Base-by-base conservation (phyloP, 2,888 invertebrate species). In the Congeria kusceri region DNA sequence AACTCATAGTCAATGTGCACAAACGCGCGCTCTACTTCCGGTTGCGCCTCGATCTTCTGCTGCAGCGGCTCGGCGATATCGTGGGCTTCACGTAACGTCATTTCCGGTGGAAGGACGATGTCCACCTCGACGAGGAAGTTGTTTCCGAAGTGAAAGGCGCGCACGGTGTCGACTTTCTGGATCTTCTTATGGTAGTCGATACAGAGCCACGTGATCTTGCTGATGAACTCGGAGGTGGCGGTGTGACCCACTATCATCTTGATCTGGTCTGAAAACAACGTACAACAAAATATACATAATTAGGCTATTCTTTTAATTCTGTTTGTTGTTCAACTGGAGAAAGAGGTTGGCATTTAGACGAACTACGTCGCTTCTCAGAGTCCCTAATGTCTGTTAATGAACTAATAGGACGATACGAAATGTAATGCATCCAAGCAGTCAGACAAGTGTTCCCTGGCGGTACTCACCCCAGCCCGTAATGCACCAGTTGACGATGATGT, bases 91-190 rank as follows among this genome's bases (percentile, higher is more conserved):
- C 88, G 86, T 32, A 94, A 85, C 0, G 88, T 86, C 94, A 94
- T 94, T 62, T 92, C 89, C 73, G 92, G 92, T 25, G 94, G 93
- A 68, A 94, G 86, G 1, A 94, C 94, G 77, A 94, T 93, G 72
- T 90, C 91, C 5, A 92, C 93, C 83, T 94, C 94, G 0, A 94
- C 93, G 0, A 93, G 83, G 82, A 93, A 94, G 78, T 93, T 93
- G 67, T 91, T 91, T 23, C 94, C 94, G 77, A 93, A 94, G 86
- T 94, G 94, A 84, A 94, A 95, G 4, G 94, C 94, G 59, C 94
- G 90, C 23, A 94, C 94, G 0, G 94, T 94, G 87, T 94, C 94
- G 28, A 94, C 89, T 67, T 87, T 86, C 23, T 78, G 73, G n/a
- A 93, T 86, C 65, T 90, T 86, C 32, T 83, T 78, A 79, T 91